A percentile compares a stretch with the other conserved stretches of the same genome.
These are phyloP conservation scores for Chaitophorus viminalis DNA, from an alignment of 2,888 invertebrate genomes.

Conservation along the genomic window DNA sequence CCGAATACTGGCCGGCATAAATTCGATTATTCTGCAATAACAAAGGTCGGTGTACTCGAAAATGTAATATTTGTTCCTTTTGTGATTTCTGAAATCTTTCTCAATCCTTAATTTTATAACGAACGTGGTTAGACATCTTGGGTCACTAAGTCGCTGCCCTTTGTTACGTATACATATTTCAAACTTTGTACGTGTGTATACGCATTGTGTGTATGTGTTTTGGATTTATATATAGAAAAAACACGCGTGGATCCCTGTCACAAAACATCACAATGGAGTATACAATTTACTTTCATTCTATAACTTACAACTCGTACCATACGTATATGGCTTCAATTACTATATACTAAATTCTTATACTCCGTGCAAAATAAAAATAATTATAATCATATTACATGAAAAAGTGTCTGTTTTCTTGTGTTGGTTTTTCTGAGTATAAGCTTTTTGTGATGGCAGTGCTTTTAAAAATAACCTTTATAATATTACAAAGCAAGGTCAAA, in stretches of 20 bases:
- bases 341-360: neutral
- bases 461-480: slow-evolving; percentile 13
- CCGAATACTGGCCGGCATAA: neutral
- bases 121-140: neutral
- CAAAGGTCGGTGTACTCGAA: neutral
- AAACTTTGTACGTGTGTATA: neutral
- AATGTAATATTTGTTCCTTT: neutral
- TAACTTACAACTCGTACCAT: neutral
- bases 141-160: neutral
- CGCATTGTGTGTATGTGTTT: no score
- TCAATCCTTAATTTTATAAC: neutral
- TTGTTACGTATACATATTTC: neutral
- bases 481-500: neutral
- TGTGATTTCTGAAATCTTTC: neutral
- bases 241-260: neutral
- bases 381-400: slow-evolving; percentile 36
- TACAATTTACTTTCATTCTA: slow-evolving; percentile 4
- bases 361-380: slow-evolving; percentile 4
- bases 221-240: neutral
- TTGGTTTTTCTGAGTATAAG: slow-evolving; percentile 11
- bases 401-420: slow-evolving; percentile 27
- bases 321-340: neutral
- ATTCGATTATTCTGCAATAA: neutral
- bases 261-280: neutral
- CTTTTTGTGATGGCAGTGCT: neutral